Base-by-base conservation (phyloP, 2,797 vertebrate species). In the Ficedula albicollis region DNA sequence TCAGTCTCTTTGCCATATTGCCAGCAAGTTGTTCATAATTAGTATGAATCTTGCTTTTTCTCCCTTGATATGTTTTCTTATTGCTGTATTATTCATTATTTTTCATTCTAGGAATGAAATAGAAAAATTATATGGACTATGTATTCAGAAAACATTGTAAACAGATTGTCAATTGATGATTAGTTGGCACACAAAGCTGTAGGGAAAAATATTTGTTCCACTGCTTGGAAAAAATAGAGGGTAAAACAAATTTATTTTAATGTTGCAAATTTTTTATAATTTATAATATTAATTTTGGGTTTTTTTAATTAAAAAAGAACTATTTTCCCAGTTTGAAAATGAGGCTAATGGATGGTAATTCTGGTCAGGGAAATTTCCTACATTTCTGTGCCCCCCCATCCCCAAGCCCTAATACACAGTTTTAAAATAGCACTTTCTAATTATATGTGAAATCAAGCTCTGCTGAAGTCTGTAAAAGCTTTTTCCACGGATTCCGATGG, bases 101-200 rank as follows among this genome's bases (percentile, higher is more conserved):
- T 69, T 88, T 90, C 34, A 43, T 69, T 16, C 4, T 48, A 73
- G 20, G 26, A 77, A 70, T 49, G 25, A 94, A 84, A 81, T 82
- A 29, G 25, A 89, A 84, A 94, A 90, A 69, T 59, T 0, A 59
- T 74, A 49, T 38, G 19, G 89, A 41, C 13, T 74, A 70, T 67
- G 55, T 69, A 83, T 67, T 89, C 32, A 89, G 39, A 83, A 89
- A 81, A 83, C 3, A 59, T 51, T 79, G n/a, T 52, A 89, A 96
- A 80, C 41, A 94, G 44, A 26, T 67, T 90, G 76, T 36, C 39
- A 85, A 11, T 26, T 83, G 73, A 60, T 89, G 48, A 88, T 81
- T 87, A 74, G 23, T n/a, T 94, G 52, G 27, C 54, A 73, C 23
- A 75, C 26, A 88, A 72, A 88, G 8, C 66, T 88, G 5, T 44